Evolutionary conservation across 2,888 invertebrate species (phyloP).

Genomic region (Drosophila vallismaia): DNA sequence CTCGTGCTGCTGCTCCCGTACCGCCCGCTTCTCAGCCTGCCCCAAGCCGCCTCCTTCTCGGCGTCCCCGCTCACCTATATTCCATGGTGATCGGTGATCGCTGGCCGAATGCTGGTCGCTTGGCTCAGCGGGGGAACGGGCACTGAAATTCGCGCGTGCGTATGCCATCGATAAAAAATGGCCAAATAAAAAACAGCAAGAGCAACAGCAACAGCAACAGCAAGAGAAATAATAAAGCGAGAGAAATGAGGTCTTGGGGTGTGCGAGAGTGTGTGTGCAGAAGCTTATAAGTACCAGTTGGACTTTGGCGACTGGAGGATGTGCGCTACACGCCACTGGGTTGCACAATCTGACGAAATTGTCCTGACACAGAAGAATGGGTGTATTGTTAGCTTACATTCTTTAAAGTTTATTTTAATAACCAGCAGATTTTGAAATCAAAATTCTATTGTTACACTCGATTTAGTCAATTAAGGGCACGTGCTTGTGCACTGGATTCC

Average conservation of each 20-base stretch:
- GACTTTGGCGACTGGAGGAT: constrained; percentile 52
- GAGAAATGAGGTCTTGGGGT: constrained; percentile 74
- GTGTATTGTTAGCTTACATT: constrained; percentile 4
- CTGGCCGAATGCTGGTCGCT: constrained; percentile 63
- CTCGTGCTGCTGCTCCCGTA: constrained; percentile 43
- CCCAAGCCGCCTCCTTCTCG: background rate
- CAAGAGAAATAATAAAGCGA: constrained; percentile 50
- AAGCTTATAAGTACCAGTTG: constrained; percentile 23
- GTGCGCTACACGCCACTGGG: constrained; percentile 56
- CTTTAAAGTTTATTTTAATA: background rate
- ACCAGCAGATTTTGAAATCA: constrained; percentile 14
- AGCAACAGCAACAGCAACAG: constrained; percentile 41
- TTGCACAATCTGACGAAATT: constrained; percentile 50
- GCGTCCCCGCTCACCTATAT: too few relatives aligned
- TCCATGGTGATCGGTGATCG: constrained; percentile 33
- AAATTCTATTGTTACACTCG: constrained; percentile 6
- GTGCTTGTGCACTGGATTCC: constrained; percentile 21
- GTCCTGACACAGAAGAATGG: background rate
- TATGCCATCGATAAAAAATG: constrained; percentile 79
- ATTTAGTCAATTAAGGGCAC: constrained; percentile 36
- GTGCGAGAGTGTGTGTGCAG: constrained; percentile 22
- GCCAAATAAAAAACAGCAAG: constrained; percentile 66
- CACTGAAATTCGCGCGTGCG: constrained; percentile 79
- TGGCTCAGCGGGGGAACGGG: constrained; percentile 75
- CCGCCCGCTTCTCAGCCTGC: constrained; percentile 5